These are phyloP conservation scores for Volucella inflata DNA, from an alignment of 2,888 invertebrate genomes.

Conservation along the genomic window DNA sequence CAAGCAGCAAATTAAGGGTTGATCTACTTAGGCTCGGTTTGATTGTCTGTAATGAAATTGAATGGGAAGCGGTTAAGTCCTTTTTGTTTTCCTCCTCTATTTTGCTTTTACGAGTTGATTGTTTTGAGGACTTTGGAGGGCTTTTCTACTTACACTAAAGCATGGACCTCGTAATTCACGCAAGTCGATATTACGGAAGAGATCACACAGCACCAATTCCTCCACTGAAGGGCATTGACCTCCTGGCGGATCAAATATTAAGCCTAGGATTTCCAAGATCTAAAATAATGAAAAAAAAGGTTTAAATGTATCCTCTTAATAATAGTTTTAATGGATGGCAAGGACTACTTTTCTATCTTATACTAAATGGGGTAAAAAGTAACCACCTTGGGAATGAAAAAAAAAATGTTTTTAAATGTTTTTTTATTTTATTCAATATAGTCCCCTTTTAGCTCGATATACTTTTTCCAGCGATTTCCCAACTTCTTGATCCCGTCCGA, in stretches of 20 bases:
- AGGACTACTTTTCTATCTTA: too few species aligned
- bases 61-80: constrained; percentile 25
- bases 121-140: not conserved
- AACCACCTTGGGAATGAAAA: too few species aligned
- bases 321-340: too few species aligned
- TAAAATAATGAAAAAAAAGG: constrained; percentile 79
- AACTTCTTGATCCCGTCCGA: too few species aligned
- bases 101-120: not conserved
- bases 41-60: constrained; percentile 80
- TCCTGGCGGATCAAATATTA: constrained; percentile 89
- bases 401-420: too few species aligned
- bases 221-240: constrained; percentile 90
- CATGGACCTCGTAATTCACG: constrained; percentile 94
- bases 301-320: not conserved
- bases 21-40: constrained; percentile 84
- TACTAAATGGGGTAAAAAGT: too few species aligned
- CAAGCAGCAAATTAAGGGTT: constrained; percentile 83
- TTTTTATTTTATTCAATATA: too few species aligned
- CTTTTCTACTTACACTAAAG: constrained; percentile 86
- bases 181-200: constrained; percentile 94
- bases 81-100: not conserved
- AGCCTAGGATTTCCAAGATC: constrained; percentile 91
- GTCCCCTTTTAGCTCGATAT: too few species aligned
- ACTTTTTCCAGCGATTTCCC: too few species aligned
- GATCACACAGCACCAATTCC: constrained; percentile 91